Evolutionary conservation across 2,113 vertebrate species (phyloP).

Genomic region (Falco punctatus): DNA sequence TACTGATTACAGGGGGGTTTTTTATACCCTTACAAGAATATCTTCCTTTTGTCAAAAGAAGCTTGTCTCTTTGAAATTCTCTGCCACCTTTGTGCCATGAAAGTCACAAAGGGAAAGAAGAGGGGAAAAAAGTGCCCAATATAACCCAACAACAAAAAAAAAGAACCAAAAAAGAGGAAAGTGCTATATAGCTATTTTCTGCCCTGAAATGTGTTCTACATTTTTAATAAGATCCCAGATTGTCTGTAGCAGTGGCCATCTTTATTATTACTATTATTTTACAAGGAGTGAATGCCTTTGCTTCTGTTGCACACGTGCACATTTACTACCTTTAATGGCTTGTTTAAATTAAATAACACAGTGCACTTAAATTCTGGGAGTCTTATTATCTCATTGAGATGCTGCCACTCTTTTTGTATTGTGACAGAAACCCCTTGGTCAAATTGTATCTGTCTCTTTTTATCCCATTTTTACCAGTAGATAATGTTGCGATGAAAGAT

Average conservation of each 20-base stretch:
- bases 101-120: neutral
- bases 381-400: constrained; percentile 79
- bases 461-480: constrained; percentile 91
- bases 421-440: constrained; percentile 82
- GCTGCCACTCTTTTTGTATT: constrained; percentile 75
- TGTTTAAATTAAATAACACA: constrained; percentile 71
- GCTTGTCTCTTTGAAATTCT: neutral
- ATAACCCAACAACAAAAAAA: neutral
- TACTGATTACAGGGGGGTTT: neutral
- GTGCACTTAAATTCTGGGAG: constrained; percentile 78
- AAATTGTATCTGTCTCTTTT: constrained; percentile 84
- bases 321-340: constrained; percentile 71
- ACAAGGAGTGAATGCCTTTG: constrained; percentile 69
- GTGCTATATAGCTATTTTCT: constrained; percentile 74
- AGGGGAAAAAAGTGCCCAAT: neutral
- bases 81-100: constrained; percentile 4
- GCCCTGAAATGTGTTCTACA: constrained; percentile 68
- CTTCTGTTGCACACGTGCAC: constrained; percentile 69
- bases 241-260: constrained; percentile 67
- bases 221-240: constrained; percentile 82
- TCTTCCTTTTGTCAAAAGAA: neutral
- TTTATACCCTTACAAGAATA: neutral
- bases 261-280: constrained; percentile 69
- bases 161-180: neutral
- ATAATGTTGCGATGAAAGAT: constrained; percentile 94